Percentiles rank a stretch among this genome's conserved stretches.
Conservation (phyloP, 2,888 invertebrate species). For the Myopa tessellatipennis region DNA sequence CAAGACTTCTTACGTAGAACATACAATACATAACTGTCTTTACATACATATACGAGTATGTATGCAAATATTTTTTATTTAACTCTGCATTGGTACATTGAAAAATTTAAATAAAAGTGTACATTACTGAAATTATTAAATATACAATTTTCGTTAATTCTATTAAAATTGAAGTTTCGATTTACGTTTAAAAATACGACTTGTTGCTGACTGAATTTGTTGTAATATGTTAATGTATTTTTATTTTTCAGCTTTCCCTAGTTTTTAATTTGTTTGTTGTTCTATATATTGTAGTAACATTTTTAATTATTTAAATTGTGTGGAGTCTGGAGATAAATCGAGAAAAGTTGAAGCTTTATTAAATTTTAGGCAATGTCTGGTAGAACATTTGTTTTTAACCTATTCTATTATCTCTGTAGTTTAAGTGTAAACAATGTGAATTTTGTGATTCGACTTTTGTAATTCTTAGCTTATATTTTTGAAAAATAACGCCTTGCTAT, state of each 20-base stretch:
- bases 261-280: no score
- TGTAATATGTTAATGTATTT: constrained; percentile 31
- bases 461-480: no score
- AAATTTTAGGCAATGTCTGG: no score
- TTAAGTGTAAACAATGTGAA: no score
- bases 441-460: no score
- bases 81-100: constrained; percentile 52
- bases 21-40: constrained; percentile 16
- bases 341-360: no score
- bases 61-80: constrained; percentile 42
- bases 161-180: constrained; percentile 34
- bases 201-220: constrained; percentile 42
- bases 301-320: no score
- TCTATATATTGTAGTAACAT: no score
- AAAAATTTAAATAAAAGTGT: constrained; percentile 55
- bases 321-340: no score
- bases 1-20: constrained; percentile 29
- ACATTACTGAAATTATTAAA: constrained; percentile 38
- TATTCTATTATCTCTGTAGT: no score
- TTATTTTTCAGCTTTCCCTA: not conserved
- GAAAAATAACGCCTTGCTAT: no score
- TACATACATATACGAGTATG: constrained; percentile 21
- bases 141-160: constrained; percentile 36
- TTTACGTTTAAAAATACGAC: constrained; percentile 17
- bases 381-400: no score